These are phyloP conservation scores for Xiphydria camelus DNA, from an alignment of 2,888 invertebrate species.

Conservation along the genomic window DNA sequence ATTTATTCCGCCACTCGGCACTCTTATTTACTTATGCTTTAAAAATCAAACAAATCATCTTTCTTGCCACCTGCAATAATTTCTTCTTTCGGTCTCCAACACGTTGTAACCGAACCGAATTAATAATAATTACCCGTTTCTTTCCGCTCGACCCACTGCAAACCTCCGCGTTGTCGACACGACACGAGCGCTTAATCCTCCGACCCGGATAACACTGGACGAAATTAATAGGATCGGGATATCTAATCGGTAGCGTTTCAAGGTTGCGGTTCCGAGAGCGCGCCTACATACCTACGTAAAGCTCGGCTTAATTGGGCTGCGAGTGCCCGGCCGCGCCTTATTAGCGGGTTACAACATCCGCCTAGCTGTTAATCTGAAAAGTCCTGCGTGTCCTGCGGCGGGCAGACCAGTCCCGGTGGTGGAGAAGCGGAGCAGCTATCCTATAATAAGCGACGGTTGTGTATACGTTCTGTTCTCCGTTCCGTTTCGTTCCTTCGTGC, in stretches of 20 bases:
- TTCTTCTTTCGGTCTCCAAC: no score
- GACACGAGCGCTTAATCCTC: slow-evolving; percentile 23
- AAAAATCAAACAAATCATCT: no score
- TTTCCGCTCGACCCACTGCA: no score
- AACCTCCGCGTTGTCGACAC: no score
- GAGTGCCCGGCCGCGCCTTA: slow-evolving; percentile 52
- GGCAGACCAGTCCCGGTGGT: slow-evolving; percentile 26
- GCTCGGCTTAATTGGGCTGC: slow-evolving; percentile 53
- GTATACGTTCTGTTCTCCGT: slow-evolving; percentile 32
- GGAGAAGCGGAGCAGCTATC: slow-evolving; percentile 46
- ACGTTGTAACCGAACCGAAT: no score
- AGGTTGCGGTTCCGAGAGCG: slow-evolving; percentile 43
- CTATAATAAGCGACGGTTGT: slow-evolving; percentile 54
- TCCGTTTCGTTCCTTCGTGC: slow-evolving; percentile 52
- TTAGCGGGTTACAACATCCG: slow-evolving; percentile 54
- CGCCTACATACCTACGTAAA: slow-evolving; percentile 43
- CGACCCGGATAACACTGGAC: slow-evolving; percentile 22
- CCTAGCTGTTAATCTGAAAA: slow-evolving; percentile 55
- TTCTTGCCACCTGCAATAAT: no score
- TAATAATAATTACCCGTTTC: no score
- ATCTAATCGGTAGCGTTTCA: slow-evolving; percentile 50
- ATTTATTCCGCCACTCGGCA: no score
- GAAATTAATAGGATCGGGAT: slow-evolving; percentile 48
- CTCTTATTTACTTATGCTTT: no score
- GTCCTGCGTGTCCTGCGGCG: slow-evolving; percentile 54